Evolutionary conservation across 2,888 invertebrate species (phyloP).

Genomic region (Drymonia ruficornis): DNA sequence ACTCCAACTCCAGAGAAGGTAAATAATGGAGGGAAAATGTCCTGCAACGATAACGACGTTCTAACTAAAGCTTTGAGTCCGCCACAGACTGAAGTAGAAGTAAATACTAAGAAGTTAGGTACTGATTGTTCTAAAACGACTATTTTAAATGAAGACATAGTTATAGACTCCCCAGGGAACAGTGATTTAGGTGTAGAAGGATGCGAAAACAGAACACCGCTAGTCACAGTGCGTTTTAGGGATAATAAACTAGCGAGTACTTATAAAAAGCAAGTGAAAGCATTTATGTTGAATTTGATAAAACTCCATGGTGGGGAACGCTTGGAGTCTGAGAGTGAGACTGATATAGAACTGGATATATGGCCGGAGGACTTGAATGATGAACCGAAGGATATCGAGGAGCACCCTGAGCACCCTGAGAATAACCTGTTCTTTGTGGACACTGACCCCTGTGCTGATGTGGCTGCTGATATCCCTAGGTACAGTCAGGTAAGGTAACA

Average conservation of each 20-base stretch:
- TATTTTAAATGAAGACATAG: slow-evolving; percentile 65
- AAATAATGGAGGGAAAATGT: slow-evolving; percentile 75
- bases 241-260: slow-evolving; percentile 68
- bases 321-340: slow-evolving; percentile 55
- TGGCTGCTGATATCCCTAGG: slow-evolving; percentile 55
- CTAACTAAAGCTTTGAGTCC: slow-evolving; percentile 24
- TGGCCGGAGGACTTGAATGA: slow-evolving; percentile 70
- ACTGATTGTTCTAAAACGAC: slow-evolving; percentile 48
- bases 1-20: slow-evolving; percentile 31
- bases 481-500: slow-evolving; percentile 62
- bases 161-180: slow-evolving; percentile 66
- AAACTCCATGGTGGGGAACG: slow-evolving; percentile 57
- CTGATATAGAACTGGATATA: slow-evolving; percentile 69
- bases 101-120: slow-evolving; percentile 40
- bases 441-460: slow-evolving; percentile 60
- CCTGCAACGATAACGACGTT: slow-evolving; percentile 37
- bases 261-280: slow-evolving; percentile 76
- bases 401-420: slow-evolving; percentile 27
- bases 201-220: slow-evolving; percentile 70
- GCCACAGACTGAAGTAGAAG: slow-evolving; percentile 29
- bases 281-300: slow-evolving; percentile 74
- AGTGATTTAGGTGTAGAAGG: slow-evolving; percentile 66
- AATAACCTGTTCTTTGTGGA: slow-evolving; percentile 74
- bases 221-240: slow-evolving; percentile 75
- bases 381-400: slow-evolving; percentile 17